Percentiles rank a stretch among this genome's conserved stretches.
Conservation (phyloP, 2,797 vertebrate genomes). For the Urosaurus nigricauda region DNA sequence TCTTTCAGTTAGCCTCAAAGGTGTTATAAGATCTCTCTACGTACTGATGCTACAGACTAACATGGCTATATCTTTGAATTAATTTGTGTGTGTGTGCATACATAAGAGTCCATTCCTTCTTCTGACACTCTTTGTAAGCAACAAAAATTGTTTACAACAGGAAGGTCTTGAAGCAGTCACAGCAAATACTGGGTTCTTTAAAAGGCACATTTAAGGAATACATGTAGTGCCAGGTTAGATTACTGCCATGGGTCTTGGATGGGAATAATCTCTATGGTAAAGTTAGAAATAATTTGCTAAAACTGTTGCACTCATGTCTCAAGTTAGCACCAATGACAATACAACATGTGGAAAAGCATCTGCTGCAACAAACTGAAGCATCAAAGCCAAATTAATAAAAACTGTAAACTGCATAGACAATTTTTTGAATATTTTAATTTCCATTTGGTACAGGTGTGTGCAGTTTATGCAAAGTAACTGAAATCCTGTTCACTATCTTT, state of each 20-base stretch:
- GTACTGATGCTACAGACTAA: too few relatives aligned
- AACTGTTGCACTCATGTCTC: not conserved
- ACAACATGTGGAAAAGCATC: not conserved
- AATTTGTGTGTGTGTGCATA: not conserved
- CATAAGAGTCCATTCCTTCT: not conserved
- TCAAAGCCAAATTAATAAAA: not conserved
- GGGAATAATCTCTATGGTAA: not conserved
- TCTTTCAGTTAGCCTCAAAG: too few relatives aligned
- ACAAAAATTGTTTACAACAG: not conserved
- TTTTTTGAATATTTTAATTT: not conserved
- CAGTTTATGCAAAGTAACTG: not conserved
- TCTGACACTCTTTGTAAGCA: not conserved
- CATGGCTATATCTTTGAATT: too few relatives aligned
- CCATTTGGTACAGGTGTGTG: not conserved
- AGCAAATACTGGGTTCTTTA: not conserved
- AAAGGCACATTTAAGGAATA: not conserved
- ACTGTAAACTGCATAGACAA: not conserved
- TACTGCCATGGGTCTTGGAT: not conserved
- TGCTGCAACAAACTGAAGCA: not conserved
- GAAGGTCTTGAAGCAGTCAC: not conserved
- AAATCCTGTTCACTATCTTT: not conserved
- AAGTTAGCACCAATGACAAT: not conserved
- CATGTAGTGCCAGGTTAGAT: not conserved
- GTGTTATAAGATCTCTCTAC: too few relatives aligned
- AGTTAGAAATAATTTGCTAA: too few relatives aligned